Evolutionary conservation across 2,113 vertebrate genomes (phyloP), one percentile per base, ranked within the genome.

Genomic region (Sylvietta virens): DNA sequence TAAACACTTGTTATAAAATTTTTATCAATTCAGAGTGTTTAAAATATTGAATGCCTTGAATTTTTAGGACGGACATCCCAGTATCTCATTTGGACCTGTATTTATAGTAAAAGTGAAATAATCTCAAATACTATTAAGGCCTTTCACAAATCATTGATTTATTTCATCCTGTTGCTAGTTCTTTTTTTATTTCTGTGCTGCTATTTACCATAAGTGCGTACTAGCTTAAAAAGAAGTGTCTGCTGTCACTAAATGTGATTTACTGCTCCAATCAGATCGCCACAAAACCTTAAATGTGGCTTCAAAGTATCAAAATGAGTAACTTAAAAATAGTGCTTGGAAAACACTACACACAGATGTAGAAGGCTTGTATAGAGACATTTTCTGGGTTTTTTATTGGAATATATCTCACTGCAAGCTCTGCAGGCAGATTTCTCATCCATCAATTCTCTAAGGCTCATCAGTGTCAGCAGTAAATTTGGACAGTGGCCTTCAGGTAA

Each of bases 381-480:
- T 27, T 30, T 93, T 74, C 39, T 71, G 30, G n/a, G n/a, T 3
- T 91, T 71, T 74, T 42, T 62, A 35, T 3, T 62, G 53, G 33
- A 45, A 26, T 19, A 6, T 30, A 54, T 58, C 72, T 86, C 58
- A 57, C 0, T 18, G 48, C 15, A 69, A 60, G 50, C 11, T 88
- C 71, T 61, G 42, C 45, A 86, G 56, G 31, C 56, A 80, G 31
- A 84, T 94, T 94, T 95, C 86, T 66, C 54, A 87, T 72, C 51
- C 90, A 89, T 51, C 56, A 26, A 3, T 58, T 74, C 37, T 94
- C 86, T 76, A 89, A 91, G 83, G 62, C 71, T 95, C 95, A 86
- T 56, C 86, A 94, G 54, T 90, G 82, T 89, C 78, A 91, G 31
- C 28, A 83, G 78, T 33, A 79, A 69, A 95, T 92, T 54, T 91